Base-by-base conservation (phyloP, 2,797 vertebrate species). In the Malacoctenus gilli region DNA sequence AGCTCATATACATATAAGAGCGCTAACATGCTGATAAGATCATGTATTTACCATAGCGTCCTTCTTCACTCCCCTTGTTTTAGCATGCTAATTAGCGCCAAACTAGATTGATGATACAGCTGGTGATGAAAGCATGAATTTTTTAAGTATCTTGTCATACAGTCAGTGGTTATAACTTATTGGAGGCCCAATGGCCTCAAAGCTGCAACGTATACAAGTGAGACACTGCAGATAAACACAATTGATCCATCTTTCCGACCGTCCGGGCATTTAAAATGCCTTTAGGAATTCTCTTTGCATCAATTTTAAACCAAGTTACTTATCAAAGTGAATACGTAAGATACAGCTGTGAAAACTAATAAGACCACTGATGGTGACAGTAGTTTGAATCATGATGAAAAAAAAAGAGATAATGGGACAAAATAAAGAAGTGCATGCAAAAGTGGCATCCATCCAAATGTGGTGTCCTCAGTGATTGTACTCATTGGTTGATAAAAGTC, bases 341-440 rank as follows among this genome's bases (percentile, higher is more conserved):
- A 37, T n/a, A 44, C 35, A 30, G 23, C 4, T 21, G 10, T 22
- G 5, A 57, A 53, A 23, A 30, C 1, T 28, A n/a, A n/a, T n/a
- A 28, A 59, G 2, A 13, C 44, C 19, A 36, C 23, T 16, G 9
- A 13, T 8, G 50, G 21, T 25, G 11, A 35, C 21, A 32, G 8
- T 47, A 20, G 21, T 35, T 39, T n/a, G 3, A 21, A 44, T 1
- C 31, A 44, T 1, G 32, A n/a, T n/a, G n/a, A n/a, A 8, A 18
- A 42, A 19, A 18, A 4, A 44, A 14, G 22, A 31, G 53, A 5
- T 22, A 57, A 47, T 75, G 54, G 28, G 42, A n/a, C n/a, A n/a
- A 15, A 61, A 51, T 43, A 50, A 41, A n/a, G n/a, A 77, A 55
- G 65, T 54, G 54, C 57, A 68, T 73, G 59, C 19, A 35, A 59